Conservation (phyloP, 2,888 invertebrate species). For the Macrosoma leucophasiata region DNA sequence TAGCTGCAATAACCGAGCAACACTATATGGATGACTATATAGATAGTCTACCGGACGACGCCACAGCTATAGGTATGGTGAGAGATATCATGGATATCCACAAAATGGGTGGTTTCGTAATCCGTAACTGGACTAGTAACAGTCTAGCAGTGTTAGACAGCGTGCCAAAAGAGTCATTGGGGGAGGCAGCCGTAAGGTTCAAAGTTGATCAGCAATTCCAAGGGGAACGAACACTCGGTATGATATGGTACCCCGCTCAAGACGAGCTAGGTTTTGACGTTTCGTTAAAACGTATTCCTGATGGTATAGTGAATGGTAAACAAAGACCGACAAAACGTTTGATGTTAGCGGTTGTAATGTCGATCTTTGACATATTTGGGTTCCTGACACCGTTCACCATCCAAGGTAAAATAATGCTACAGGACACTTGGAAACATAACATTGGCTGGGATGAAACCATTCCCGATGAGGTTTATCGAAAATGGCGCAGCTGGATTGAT, state of each 20-base stretch:
- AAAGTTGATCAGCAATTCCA: slow-evolving; percentile 18
- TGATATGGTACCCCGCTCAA: slow-evolving; percentile 25
- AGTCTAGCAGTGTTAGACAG: slow-evolving; percentile 16
- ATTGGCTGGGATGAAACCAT: slow-evolving; percentile 22
- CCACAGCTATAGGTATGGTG: slow-evolving; percentile 17
- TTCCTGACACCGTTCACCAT: slow-evolving; percentile 27
- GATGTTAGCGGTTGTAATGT: slow-evolving; percentile 25
- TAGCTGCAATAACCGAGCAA: slow-evolving; percentile 15
- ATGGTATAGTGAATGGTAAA: slow-evolving; percentile 14
- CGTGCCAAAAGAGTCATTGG: slow-evolving; percentile 23
- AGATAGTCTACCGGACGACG: slow-evolving; percentile 20
- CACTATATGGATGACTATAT: slow-evolving; percentile 30
- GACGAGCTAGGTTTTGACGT: slow-evolving; percentile 25
- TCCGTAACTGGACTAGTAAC: slow-evolving; percentile 29
- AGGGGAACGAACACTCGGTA: slow-evolving; percentile 24
- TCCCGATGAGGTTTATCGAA: slow-evolving; percentile 5
- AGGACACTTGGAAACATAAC: slow-evolving; percentile 19
- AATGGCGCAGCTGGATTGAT: slow-evolving; percentile 18
- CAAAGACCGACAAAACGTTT: slow-evolving; percentile 24
- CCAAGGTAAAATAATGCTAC: slow-evolving; percentile 26
- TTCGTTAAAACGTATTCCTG: slow-evolving; percentile 20
- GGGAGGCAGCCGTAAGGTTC: slow-evolving; percentile 19
- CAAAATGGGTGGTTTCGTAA: slow-evolving; percentile 26
- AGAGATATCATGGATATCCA: slow-evolving; percentile 22
- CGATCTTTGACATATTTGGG: slow-evolving; percentile 25